Evolutionary conservation across 2,113 vertebrate species (phyloP).

Genomic region (Barnardius zonarius): DNA sequence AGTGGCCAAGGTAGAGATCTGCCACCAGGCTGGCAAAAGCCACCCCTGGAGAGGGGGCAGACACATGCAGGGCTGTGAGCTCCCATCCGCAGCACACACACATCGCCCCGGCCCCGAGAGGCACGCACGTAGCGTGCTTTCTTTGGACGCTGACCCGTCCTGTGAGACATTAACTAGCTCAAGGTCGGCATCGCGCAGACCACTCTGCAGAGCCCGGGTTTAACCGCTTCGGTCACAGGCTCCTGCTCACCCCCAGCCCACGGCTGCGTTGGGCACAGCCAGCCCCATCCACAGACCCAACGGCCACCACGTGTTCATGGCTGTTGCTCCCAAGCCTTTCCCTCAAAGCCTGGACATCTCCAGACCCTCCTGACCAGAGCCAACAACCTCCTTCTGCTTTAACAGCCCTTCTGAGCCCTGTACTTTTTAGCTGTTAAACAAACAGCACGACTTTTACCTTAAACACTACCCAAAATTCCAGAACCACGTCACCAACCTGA

Average conservation of each 20-base stretch:
- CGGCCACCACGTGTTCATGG: accelerated
- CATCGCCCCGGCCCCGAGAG: neutral
- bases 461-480: neutral
- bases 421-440: neutral
- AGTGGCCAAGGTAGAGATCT: accelerated
- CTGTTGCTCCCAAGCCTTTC: neutral
- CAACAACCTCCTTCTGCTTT: neutral
- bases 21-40: neutral
- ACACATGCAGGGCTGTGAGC: neutral
- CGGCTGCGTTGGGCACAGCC: neutral
- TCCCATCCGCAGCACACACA: neutral
- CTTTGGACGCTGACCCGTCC: neutral
- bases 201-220: neutral
- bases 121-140: accelerated
- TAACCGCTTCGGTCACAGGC: neutral
- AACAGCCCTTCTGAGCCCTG: neutral
- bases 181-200: neutral
- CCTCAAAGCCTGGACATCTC: neutral
- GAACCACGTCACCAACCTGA: neutral
- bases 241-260: neutral
- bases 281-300: neutral
- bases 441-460: neutral
- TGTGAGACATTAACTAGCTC: neutral
- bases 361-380: neutral
- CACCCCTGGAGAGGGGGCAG: neutral